Percentiles rank a stretch among this genome's conserved stretches.
Evolutionary conservation across 2,888 invertebrate genomes (phyloP).

Genomic region (Philopedon plagiatum): DNA sequence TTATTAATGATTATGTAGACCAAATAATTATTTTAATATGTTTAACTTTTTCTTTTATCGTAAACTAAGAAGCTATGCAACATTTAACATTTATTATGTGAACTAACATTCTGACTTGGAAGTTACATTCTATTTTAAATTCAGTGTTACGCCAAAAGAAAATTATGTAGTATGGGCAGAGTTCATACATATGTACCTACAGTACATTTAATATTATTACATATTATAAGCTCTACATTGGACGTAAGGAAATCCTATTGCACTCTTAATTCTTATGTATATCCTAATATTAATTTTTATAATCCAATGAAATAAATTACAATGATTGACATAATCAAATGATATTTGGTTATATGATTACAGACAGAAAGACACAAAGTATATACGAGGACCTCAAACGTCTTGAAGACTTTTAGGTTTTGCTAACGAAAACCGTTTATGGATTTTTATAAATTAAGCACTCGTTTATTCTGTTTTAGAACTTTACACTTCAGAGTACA

Average conservation of each 20-base stretch:
- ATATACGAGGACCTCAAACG: neutral
- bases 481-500: too few species aligned
- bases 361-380: neutral
- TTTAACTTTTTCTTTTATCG: slow-evolving; percentile 5
- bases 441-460: too few species aligned
- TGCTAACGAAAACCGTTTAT: too few species aligned
- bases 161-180: slow-evolving; percentile 2
- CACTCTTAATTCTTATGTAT: slow-evolving; percentile 21
- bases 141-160: neutral
- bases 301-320: neutral
- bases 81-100: slow-evolving; percentile 29
- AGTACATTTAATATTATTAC: slow-evolving; percentile 14
- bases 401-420: too few species aligned
- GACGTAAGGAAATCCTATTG: slow-evolving; percentile 31
- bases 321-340: too few species aligned
- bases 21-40: too few species aligned
- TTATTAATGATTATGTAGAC: too few species aligned
- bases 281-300: slow-evolving; percentile 7
- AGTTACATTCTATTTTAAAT: neutral
- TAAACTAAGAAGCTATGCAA: slow-evolving; percentile 2
- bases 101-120: slow-evolving; percentile 2
- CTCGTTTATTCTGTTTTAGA: too few species aligned
- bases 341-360: neutral
- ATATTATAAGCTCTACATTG: slow-evolving; percentile 31
- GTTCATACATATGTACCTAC: too few species aligned